These are phyloP conservation scores for Oophaga pumilio DNA, from an alignment of 2,113 vertebrate genomes.

Conservation along the genomic window DNA sequence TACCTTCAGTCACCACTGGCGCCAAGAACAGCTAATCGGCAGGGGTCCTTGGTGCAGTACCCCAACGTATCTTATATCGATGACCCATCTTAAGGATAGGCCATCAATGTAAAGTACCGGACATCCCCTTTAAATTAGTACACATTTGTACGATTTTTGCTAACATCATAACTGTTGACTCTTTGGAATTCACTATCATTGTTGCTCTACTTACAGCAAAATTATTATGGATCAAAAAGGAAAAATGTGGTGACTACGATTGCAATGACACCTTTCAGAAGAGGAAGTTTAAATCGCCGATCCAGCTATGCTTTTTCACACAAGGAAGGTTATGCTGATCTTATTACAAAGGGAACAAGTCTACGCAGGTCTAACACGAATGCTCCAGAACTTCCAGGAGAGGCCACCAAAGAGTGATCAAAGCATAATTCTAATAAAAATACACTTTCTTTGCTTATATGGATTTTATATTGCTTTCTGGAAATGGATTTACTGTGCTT, in stretches of 20 bases:
- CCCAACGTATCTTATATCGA: no score
- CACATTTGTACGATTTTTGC: no score
- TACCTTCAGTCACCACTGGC: no score
- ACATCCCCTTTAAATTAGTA: no score
- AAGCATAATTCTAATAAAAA: background rate
- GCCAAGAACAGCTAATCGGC: no score
- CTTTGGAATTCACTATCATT: background rate
- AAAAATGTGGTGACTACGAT: background rate
- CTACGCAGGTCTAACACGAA: slow-evolving; percentile 50
- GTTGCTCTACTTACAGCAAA: slow-evolving; percentile 56
- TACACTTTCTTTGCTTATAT: background rate
- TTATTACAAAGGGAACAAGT: slow-evolving; percentile 73
- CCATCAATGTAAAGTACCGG: no score
- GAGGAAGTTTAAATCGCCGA: slow-evolving; percentile 62
- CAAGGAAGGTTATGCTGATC: slow-evolving; percentile 71
- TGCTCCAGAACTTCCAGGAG: background rate
- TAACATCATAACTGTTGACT: no score
- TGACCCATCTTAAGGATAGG: no score
- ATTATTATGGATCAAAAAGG: slow-evolving; percentile 16
- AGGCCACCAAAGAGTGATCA: background rate
- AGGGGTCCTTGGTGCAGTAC: no score
- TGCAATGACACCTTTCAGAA: slow-evolving; percentile 66
- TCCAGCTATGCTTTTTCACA: slow-evolving; percentile 86
- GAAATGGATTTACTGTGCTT: background rate
- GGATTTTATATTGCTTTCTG: background rate